Evolutionary conservation across 2,888 invertebrate species (phyloP).

Genomic region (Gonocerus acuteangulatus): DNA sequence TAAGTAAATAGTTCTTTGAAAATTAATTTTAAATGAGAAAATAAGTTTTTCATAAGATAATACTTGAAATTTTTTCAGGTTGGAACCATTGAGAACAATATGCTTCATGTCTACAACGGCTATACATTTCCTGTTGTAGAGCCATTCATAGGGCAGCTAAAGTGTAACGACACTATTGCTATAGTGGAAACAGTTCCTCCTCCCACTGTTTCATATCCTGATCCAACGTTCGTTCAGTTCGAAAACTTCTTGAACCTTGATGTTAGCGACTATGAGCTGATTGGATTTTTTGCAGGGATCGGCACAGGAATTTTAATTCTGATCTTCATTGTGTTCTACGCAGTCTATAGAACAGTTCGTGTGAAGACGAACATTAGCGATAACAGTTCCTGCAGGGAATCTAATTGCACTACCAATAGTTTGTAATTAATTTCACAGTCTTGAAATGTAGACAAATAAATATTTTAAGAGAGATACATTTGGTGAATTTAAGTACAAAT

Average conservation of each 20-base stretch:
- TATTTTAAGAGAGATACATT: too few species aligned
- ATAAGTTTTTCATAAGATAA: too few species aligned
- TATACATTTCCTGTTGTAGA: not conserved
- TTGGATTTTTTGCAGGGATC: slow-evolving; percentile 10
- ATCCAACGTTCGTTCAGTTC: not conserved
- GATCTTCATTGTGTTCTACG: slow-evolving; percentile 1
- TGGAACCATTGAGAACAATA: not conserved
- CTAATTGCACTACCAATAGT: not conserved
- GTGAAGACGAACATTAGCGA: slow-evolving; percentile 8
- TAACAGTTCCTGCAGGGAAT: slow-evolving; percentile 3
- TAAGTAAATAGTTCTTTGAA: too few species aligned
- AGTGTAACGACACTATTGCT: not conserved
- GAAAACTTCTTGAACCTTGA: slow-evolving; percentile 6
- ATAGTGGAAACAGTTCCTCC: not conserved
- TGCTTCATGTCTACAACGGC: not conserved
- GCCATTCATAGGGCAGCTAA: not conserved
- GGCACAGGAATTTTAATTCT: slow-evolving; percentile 4
- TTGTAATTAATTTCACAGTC: not conserved
- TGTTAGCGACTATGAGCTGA: slow-evolving; percentile 8
- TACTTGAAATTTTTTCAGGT: not conserved
- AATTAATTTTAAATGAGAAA: too few species aligned
- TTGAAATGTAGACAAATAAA: too few species aligned
- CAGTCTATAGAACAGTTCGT: slow-evolving; percentile 8
- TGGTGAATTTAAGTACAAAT: too few species aligned
- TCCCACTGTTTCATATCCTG: not conserved